These are phyloP conservation scores for Cataglyphis rosenhaueri DNA, from an alignment of 2,888 invertebrate species.

Conservation along the genomic window DNA sequence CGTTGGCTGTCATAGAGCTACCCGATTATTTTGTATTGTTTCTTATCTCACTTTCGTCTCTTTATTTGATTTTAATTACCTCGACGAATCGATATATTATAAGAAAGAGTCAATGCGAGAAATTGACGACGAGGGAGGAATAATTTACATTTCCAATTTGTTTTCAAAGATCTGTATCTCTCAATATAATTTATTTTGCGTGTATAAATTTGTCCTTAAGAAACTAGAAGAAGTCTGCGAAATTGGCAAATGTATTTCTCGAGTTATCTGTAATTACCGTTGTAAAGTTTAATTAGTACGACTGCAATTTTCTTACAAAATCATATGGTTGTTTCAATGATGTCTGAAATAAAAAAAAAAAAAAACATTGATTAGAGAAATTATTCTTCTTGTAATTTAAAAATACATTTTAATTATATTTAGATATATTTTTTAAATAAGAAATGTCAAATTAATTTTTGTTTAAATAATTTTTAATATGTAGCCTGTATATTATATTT, in stretches of 20 bases:
- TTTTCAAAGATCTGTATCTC: background rate
- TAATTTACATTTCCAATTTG: background rate
- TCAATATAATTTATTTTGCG: background rate
- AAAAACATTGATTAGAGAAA: background rate
- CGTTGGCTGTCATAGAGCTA: conserved; percentile 36
- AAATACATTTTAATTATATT: conserved; percentile 1
- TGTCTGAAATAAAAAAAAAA: background rate
- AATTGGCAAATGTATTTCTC: background rate
- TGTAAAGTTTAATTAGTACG: background rate
- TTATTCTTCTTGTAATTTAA: background rate
- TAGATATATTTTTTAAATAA: background rate
- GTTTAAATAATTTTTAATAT: background rate
- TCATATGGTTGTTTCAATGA: background rate
- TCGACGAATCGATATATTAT: conserved; percentile 44
- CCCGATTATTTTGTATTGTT: conserved; percentile 54
- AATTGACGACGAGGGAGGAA: background rate
- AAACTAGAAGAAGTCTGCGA: background rate
- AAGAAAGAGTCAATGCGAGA: conserved; percentile 3
- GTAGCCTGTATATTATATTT: background rate
- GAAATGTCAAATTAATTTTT: background rate
- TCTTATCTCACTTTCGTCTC: conserved; percentile 58
- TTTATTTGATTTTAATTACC: conserved; percentile 67
- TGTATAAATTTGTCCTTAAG: background rate
- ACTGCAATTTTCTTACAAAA: background rate
- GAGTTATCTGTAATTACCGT: background rate